Evolutionary conservation across 2,797 vertebrate genomes (phyloP), one percentile per base, ranked within the genome.

Genomic region (Echeneis naucrates): DNA sequence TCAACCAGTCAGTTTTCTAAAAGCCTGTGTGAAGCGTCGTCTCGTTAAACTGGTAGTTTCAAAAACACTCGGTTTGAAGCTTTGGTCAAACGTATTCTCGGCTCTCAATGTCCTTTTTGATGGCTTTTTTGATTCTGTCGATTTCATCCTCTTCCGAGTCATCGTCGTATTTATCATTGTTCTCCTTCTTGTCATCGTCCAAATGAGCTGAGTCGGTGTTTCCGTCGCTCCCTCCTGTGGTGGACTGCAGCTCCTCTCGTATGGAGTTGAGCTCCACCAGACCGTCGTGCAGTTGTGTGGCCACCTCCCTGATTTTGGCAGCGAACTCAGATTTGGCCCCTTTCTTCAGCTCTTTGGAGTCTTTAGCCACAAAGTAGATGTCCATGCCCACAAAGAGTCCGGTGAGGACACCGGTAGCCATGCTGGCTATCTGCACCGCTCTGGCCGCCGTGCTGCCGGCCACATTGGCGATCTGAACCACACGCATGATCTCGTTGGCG

Each of bases 331-430:
- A 93, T 70, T 95, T 95, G 40, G 94, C 94, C 0, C 94, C 94
- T 71, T 95, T 95, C 84, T 92, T 93, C 0, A 95, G 93, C 70
- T 94, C 93, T 37, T 91, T 89, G 0, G 94, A 95, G 79, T 95
- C 94, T 73, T 95, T 95, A 53, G 93, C 92, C 70, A 95, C 90
- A 30, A 95, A 95, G 83, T 95, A 94, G 51, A 95, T 91, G 69
- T 96, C 95, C 92, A 96, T 93, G 0, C 87, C 94, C 0, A 95
- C 90, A 2, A 95, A 95, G 51, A 95, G 90, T 1, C 93, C 93
- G 0, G 93, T 91, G 37, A 96, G 92, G 3, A 95, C 87, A 0
- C 92, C 93, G 0, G 93, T 94, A 48, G 95, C 92, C 88, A 93
- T 93, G 12, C 93, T 94, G 65, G 94, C 93, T 3, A 95, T 89